Conservation (phyloP, 2,888 invertebrate genomes). For the Brassicogethes aeneus region DNA sequence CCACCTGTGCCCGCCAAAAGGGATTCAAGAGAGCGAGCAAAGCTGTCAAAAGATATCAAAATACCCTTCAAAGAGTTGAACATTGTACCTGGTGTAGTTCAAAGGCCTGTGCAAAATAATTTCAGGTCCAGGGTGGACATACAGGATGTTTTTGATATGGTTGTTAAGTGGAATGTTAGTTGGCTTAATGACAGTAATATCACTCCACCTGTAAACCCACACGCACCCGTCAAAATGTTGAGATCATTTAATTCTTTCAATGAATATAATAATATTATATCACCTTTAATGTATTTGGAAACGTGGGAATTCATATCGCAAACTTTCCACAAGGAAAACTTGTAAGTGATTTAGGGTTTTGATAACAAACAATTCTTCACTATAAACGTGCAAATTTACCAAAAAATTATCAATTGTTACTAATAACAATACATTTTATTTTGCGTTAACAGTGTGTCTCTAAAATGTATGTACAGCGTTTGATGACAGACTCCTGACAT, state of each 20-base stretch:
- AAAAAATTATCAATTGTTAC: too few relatives aligned
- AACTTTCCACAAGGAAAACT: background rate
- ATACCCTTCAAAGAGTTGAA: too few relatives aligned
- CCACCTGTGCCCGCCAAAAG: background rate
- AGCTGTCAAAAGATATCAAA: background rate
- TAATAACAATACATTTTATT: too few relatives aligned
- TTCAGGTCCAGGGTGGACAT: too few relatives aligned
- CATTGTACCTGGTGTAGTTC: too few relatives aligned
- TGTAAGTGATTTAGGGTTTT: background rate
- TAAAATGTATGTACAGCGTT: too few relatives aligned
- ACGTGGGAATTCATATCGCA: conserved; percentile 44
- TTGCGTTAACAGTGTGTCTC: too few relatives aligned
- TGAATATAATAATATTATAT: conserved; percentile 50
- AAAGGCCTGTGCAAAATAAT: too few relatives aligned
- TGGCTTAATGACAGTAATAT: conserved; percentile 53
- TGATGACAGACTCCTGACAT: too few relatives aligned
- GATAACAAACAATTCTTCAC: background rate
- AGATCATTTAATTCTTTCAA: conserved; percentile 47
- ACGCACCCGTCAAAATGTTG: conserved; percentile 46
- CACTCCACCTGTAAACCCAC: conserved; percentile 48
- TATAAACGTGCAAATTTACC: too few relatives aligned
- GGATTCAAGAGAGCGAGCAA: background rate
- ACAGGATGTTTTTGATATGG: conserved; percentile 47
- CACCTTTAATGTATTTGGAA: conserved; percentile 52
- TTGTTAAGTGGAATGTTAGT: conserved; percentile 56